These are phyloP conservation scores for Gryon sp. DNA, from an alignment of 1,140 invertebrate species.

Conservation along the genomic window DNA sequence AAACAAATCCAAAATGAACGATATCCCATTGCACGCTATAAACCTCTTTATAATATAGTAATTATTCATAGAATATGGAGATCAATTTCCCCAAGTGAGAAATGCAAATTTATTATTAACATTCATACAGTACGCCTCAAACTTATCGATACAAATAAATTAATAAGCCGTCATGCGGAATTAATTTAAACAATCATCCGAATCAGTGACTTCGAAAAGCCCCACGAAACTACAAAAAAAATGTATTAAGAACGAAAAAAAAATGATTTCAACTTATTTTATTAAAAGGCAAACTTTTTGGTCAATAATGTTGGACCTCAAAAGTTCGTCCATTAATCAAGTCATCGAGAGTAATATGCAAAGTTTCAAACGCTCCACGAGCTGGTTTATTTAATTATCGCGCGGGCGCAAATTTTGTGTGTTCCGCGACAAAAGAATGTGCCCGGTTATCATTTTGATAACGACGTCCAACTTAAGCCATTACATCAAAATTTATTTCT, in stretches of 20 bases:
- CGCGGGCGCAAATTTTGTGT: slow-evolving; percentile 33
- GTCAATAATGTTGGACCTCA: slow-evolving; percentile 12
- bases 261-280: slow-evolving; percentile 19
- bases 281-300: slow-evolving; percentile 47
- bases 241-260: slow-evolving; percentile 3
- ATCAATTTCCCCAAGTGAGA: slow-evolving; percentile 55
- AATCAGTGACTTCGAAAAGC: slow-evolving; percentile 26
- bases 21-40: slow-evolving; percentile 30
- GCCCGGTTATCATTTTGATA: slow-evolving; percentile 27
- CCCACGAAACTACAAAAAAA: not conserved
- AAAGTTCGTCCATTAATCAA: slow-evolving; percentile 57
- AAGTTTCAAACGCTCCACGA: slow-evolving; percentile 48
- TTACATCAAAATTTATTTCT: slow-evolving; percentile 47
- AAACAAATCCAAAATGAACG: slow-evolving; percentile 39
- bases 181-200: slow-evolving; percentile 30
- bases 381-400: slow-evolving; percentile 47
- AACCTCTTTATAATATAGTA: slow-evolving; percentile 52
- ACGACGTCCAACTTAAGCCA: slow-evolving; percentile 35
- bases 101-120: slow-evolving; percentile 61
- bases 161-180: slow-evolving; percentile 25
- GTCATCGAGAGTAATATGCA: slow-evolving; percentile 43
- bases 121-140: slow-evolving; percentile 48
- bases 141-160: slow-evolving; percentile 61
- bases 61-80: slow-evolving; percentile 63
- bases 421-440: slow-evolving; percentile 39